Evolutionary conservation across 2,888 invertebrate species (phyloP), one percentile per base, ranked within the genome.

Genomic region (Taphrorychus bicolor): DNA sequence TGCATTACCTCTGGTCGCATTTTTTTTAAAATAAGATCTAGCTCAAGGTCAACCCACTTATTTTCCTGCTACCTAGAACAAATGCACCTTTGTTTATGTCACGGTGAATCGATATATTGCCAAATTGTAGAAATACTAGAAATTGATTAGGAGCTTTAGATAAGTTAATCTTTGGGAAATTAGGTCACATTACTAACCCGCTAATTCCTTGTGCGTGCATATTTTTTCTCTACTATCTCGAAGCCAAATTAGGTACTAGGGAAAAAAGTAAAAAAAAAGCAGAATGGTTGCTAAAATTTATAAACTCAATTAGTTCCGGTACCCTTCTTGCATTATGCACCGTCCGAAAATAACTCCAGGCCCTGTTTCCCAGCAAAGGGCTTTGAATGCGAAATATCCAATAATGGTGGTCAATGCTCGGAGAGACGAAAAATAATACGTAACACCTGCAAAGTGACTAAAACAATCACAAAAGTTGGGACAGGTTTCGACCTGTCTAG

Each of bases 401-500:
- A 57, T 42, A 42, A 42, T 57, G 49, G 19, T 57, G 57, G 57
- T 67, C 61, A 58, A 19, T 62, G 61, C 41, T 48, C 45, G 48
- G 48, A 58, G 41, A 54, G 68, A 68, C 69, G 70, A 70, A 70
- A 71, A 72, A 70, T 66, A 63, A 60, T 73, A 72, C 67, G 70
- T 71, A 77, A 78, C 79, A 79, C 79, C 79, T 79, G 79, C 78
- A 75, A 64, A 74, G 71, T 73, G 72, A 73, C 72, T 75, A 73
- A 73, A 73, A 74, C 74, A 74, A 73, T 71, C 70, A 72, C 71
- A 73, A 72, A 58, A 75, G 73, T 73, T 73, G 72, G 76, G 77
- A 80, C 79, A 79, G 78, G 80, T 79, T 80, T 75, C 74, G 77
- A 80, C 80, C 77, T 79, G 79, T 79, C 77, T 76, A 73, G 53